Evolutionary conservation across 2,113 vertebrate genomes (phyloP).

Genomic region (Grammomys dolichurus): DNA sequence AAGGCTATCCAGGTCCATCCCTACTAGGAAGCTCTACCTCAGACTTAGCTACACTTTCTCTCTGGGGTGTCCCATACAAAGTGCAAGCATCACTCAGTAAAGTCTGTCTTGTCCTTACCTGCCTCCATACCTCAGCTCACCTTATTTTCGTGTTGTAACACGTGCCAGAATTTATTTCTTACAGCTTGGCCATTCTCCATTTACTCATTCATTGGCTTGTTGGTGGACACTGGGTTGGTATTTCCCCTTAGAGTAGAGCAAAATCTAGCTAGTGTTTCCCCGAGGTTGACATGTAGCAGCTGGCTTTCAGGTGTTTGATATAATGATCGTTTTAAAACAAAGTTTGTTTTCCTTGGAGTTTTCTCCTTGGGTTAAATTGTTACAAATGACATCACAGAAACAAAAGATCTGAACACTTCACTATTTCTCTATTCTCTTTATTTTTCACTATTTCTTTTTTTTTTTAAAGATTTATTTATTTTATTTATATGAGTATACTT

Average conservation of each 20-base stretch:
- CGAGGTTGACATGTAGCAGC: neutral
- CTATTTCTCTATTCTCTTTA: neutral
- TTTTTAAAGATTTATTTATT: too few species aligned
- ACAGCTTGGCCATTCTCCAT: neutral
- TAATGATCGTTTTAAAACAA: neutral
- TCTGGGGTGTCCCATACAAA: neutral
- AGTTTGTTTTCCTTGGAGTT: neutral
- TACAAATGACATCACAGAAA: neutral
- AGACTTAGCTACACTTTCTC: neutral
- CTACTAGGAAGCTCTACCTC: neutral
- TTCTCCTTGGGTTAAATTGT: too few species aligned
- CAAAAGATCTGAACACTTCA: neutral
- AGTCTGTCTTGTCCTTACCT: neutral
- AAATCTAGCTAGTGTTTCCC: conserved; percentile 19
- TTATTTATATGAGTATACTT: too few species aligned
- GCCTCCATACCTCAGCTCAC: neutral
- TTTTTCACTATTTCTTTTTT: neutral
- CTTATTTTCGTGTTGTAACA: neutral
- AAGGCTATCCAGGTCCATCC: neutral
- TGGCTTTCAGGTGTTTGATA: neutral
- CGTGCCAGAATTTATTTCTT: neutral
- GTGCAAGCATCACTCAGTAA: neutral
- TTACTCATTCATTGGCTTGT: neutral
- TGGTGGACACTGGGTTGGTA: neutral
- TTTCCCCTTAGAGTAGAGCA: neutral